A percentile compares a stretch with the other conserved stretches of the same genome.
Conservation (phyloP, 2,113 vertebrate genomes). For the Arenaria interpres region DNA sequence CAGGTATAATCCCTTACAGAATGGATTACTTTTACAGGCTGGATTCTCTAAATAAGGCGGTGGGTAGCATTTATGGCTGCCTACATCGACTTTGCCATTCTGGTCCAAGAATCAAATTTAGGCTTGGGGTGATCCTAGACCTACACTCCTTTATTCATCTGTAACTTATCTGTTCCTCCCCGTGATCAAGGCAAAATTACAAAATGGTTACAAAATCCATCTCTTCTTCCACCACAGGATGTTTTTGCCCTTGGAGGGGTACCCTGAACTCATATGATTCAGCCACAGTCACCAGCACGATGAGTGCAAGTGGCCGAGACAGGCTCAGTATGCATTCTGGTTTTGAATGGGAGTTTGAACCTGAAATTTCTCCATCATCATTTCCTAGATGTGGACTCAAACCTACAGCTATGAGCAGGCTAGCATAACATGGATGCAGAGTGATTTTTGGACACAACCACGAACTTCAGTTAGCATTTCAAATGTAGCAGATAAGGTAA, state of each 20-base stretch:
- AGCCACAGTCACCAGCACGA: fast-evolving
- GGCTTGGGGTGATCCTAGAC: background rate
- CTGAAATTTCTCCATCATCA: background rate
- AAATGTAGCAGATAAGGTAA: background rate
- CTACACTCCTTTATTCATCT: background rate
- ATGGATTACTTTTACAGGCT: background rate
- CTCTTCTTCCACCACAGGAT: background rate
- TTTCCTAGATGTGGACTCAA: background rate
- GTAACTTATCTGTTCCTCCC: background rate
- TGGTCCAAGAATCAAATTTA: background rate
- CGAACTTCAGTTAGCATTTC: background rate
- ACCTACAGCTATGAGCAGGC: background rate
- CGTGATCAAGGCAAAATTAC: background rate
- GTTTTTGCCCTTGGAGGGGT: background rate
- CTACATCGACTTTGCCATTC: background rate
- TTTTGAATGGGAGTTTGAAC: background rate
- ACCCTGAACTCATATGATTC: background rate
- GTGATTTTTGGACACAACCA: background rate
- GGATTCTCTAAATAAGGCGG: background rate
- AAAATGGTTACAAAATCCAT: background rate
- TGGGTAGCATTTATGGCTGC: background rate
- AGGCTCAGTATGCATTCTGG: background rate
- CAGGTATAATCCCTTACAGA: background rate
- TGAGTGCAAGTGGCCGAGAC: background rate
- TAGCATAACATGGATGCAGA: background rate